These are phyloP conservation scores for Dysmachus trigonus DNA, from an alignment of 2,888 invertebrate species.

Conservation along the genomic window DNA sequence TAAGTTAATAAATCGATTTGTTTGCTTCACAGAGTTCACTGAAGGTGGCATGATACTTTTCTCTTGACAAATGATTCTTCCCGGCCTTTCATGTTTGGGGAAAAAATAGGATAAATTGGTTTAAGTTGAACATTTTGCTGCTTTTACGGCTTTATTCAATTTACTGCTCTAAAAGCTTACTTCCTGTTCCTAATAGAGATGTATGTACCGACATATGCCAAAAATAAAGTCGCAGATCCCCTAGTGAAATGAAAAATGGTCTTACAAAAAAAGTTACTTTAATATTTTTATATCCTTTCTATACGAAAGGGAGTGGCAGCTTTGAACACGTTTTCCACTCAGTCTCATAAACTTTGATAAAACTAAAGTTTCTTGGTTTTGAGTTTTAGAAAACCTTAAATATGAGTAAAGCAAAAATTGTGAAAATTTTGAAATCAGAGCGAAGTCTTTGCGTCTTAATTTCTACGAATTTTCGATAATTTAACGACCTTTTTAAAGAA, in stretches of 20 bases:
- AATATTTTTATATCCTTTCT: background rate
- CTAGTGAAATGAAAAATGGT: background rate
- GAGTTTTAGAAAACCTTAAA: too few relatives aligned
- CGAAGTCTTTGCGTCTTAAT: too few relatives aligned
- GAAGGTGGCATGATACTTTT: background rate
- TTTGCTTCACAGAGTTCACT: background rate
- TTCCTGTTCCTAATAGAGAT: background rate
- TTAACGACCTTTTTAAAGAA: background rate
- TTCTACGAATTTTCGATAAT: background rate
- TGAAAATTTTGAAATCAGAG: too few relatives aligned
- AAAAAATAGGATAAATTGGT: background rate
- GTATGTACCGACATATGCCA: background rate
- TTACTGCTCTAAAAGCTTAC: background rate
- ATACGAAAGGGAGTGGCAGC: background rate
- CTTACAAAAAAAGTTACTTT: background rate
- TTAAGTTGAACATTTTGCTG: background rate
- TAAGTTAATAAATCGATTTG: slow-evolving; percentile 21
- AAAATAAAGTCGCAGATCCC: background rate
- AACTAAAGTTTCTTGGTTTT: background rate
- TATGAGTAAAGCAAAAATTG: too few relatives aligned
- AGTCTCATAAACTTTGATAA: background rate
- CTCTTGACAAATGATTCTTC: background rate
- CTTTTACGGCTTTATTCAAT: background rate
- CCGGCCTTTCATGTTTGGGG: background rate
- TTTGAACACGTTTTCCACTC: background rate